Base-by-base conservation (phyloP, 2,888 invertebrate genomes). In the Apamea crenata region DNA sequence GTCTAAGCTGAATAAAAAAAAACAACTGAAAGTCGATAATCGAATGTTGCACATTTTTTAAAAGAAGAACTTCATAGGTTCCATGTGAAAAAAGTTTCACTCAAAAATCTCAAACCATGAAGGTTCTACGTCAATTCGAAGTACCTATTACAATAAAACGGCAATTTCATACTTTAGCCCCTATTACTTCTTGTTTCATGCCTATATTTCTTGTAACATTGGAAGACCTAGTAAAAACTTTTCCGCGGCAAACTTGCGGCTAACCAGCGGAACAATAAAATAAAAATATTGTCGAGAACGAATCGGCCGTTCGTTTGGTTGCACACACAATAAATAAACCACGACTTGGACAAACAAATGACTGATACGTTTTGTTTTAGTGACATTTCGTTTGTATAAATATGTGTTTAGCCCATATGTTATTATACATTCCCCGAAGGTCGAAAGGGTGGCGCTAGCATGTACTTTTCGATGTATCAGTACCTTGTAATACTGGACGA, bases 301-400 rank as follows among this genome's bases (percentile, higher is more conserved):
- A 56, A 50, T 32, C 25, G 36, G 59, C 56, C 66, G 44, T 63
- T 56, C 61, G 47, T 36, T 36, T 63, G 59, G 77, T 18, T 56
- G 61, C 61, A 53, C 67, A 80, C 83, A 61, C 53, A 65, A 68
- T 68, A 63, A 68, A 84, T 47, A 69, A 78, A 77, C 47, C 21
- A 69, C 29, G 61, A 40, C 36, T 66, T 80, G 61, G 1, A 63
- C 53, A 65, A 81, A 83, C 40, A 76, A 59, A 76, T n/a, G 36
- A 83, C 29, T 63, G 78, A 68, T 63, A 84, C 29, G 32, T 69
- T 84, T 56, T 65, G 63, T 69, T 84, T 47, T n/a, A 29, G 16
- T 8, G 44, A 59, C 40, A 50, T 61, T 68, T 56, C 25, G 18
- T 56, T 68, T 63, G 12, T 36, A 14, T 29, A 50, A 67, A 83